Evolutionary conservation across 2,797 vertebrate genomes (phyloP).

Genomic region (Semaprochilodus insignis): DNA sequence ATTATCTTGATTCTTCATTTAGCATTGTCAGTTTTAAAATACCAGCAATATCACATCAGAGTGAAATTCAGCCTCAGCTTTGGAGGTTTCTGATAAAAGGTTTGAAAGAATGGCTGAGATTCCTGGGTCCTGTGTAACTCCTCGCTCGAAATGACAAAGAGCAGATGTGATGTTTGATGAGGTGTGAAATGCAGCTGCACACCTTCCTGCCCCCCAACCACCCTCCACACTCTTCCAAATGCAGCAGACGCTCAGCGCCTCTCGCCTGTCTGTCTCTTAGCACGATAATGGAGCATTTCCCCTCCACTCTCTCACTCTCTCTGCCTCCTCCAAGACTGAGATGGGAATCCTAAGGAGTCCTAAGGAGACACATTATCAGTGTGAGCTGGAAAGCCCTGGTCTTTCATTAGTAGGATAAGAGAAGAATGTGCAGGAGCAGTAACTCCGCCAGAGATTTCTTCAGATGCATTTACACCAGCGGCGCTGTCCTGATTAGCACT

Average conservation of each 20-base stretch:
- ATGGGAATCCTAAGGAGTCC: constrained; percentile 61
- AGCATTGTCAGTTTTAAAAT: constrained; percentile 9
- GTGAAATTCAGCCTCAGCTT: background rate
- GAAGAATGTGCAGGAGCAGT: constrained; percentile 75
- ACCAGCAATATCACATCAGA: background rate
- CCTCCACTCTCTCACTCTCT: constrained; percentile 38
- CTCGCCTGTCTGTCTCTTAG: constrained; percentile 57
- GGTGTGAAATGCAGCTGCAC: constrained; percentile 55
- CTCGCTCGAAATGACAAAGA: constrained; percentile 56
- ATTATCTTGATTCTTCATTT: background rate
- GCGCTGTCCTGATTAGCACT: background rate
- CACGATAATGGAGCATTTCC: constrained; percentile 40
- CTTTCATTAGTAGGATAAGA: constrained; percentile 74
- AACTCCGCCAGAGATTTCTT: constrained; percentile 61
- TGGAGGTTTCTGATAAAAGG: background rate
- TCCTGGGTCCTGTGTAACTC: constrained; percentile 7
- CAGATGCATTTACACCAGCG: constrained; percentile 41
- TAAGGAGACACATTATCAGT: constrained; percentile 70
- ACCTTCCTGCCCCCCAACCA: constrained; percentile 38
- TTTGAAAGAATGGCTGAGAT: background rate
- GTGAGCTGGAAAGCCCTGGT: constrained; percentile 45
- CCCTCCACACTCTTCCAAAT: constrained; percentile 23
- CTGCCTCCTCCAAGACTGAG: constrained; percentile 31
- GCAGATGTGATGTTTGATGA: constrained; percentile 63
- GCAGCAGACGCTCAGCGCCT: constrained; percentile 33